phyloP scores from a whole-genome alignment of 2,113 vertebrate genomes.

The Podarcis raffonei region DNA sequence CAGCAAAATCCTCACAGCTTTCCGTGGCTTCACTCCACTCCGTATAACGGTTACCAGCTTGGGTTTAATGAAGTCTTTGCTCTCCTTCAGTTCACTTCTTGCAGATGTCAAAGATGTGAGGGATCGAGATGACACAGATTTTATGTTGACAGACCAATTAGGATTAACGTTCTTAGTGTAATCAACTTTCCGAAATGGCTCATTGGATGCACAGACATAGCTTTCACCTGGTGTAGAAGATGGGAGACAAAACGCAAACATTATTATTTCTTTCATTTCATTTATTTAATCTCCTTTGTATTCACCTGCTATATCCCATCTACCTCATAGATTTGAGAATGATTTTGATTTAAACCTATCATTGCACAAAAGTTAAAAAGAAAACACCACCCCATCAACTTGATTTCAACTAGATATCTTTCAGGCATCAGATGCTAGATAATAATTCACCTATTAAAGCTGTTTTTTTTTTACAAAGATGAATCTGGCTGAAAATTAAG shows the following conservation, averaged over 20 bases:
- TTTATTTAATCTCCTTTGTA: background rate
- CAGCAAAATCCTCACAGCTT: conserved; percentile 94
- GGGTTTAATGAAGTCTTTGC: conserved; percentile 96
- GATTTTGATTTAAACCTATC: too few relatives aligned
- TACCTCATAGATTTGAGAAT: background rate
- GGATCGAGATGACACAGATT: conserved; percentile 81
- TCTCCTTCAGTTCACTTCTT: conserved; percentile 85
- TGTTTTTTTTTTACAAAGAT: too few relatives aligned
- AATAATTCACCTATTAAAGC: background rate
- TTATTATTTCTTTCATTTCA: background rate
- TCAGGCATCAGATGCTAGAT: background rate
- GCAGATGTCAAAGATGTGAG: conserved; percentile 78
- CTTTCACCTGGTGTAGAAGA: conserved; percentile 85
- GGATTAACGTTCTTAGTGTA: conserved; percentile 96
- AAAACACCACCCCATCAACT: background rate
- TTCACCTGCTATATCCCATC: background rate
- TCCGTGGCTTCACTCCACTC: conserved; percentile 94
- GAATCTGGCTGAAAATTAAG: background rate
- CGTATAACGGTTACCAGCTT: conserved; percentile 97
- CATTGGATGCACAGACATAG: conserved; percentile 97
- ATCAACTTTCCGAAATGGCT: conserved; percentile 91
- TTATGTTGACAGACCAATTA: conserved; percentile 95
- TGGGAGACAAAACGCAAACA: conserved; percentile 3
- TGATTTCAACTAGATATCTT: background rate
- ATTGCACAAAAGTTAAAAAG: background rate